Conservation (phyloP, 2,797 vertebrate genomes). For the Heliangelus exortis region DNA sequence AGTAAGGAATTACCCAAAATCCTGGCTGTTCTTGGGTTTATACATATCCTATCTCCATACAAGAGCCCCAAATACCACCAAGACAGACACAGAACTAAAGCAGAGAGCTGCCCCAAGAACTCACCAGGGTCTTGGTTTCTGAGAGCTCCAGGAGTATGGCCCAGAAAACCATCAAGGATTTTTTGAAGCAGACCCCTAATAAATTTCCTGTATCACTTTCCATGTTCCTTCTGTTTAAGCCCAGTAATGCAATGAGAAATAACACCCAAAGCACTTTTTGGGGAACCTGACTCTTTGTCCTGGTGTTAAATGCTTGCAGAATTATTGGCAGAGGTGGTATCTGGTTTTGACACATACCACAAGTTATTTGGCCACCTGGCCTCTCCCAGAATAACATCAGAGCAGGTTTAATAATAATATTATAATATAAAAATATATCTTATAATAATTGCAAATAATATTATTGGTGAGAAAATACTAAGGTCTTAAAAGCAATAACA, state of each 20-base stretch:
- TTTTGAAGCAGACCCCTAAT: neutral
- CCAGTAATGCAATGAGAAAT: neutral
- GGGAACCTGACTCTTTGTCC: neutral
- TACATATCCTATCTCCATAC: neutral
- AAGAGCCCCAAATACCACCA: neutral
- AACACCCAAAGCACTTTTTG: neutral
- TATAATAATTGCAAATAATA: too few relatives aligned
- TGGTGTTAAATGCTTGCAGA: neutral
- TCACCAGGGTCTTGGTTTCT: neutral
- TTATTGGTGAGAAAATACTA: neutral
- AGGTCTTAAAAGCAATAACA: neutral
- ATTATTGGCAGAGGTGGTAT: neutral
- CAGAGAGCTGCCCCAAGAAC: neutral
- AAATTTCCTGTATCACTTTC: neutral
- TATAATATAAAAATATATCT: neutral
- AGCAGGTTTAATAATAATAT: constrained; percentile 14
- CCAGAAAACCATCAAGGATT: neutral
- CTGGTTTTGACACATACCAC: neutral
- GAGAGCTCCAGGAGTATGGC: too few relatives aligned
- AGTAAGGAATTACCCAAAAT: neutral
- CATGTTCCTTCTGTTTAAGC: neutral
- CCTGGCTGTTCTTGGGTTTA: neutral
- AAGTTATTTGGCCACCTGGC: neutral
- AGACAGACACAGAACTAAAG: neutral
- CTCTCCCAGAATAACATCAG: neutral